A percentile compares a stretch with the other conserved stretches of the same genome.
Evolutionary conservation across 2,888 invertebrate genomes (phyloP).

Genomic region (Heliconius hortense): DNA sequence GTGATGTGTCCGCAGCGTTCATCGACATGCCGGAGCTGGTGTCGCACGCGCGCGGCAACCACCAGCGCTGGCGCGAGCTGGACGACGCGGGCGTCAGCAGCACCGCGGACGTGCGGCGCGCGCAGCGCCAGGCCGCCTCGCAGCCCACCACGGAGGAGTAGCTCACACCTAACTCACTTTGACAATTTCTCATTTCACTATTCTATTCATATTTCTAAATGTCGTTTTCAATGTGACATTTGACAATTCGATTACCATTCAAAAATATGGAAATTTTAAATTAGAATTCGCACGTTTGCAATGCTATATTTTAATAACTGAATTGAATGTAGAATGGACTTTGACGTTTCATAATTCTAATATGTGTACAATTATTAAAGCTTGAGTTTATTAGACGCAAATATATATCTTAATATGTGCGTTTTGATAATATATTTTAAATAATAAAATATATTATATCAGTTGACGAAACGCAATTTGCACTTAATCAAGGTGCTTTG

Average conservation of each 20-base stretch:
- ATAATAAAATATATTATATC: background rate
- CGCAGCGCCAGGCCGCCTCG: slow-evolving; percentile 55
- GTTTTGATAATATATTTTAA: too few species aligned
- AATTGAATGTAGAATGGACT: background rate
- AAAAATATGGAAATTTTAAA: background rate
- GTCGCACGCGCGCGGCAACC: slow-evolving; percentile 91
- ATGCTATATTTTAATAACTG: background rate
- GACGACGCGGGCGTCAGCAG: slow-evolving; percentile 89
- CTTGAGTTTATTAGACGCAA: background rate
- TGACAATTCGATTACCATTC: background rate
- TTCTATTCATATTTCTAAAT: background rate
- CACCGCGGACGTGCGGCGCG: slow-evolving; percentile 83
- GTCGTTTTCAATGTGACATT: background rate
- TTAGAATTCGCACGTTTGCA: background rate
- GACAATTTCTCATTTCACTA: background rate
- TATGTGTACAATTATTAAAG: background rate
- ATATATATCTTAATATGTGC: background rate
- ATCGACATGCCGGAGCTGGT: slow-evolving; percentile 96
- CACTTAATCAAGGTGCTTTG: background rate
- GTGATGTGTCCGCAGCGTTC: slow-evolving; percentile 89
- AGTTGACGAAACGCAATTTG: background rate
- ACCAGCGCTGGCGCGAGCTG: slow-evolving; percentile 94
- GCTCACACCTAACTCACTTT: background rate
- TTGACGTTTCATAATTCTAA: background rate
- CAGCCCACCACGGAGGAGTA: slow-evolving; percentile 63